Evolutionary conservation across 2,113 vertebrate genomes (phyloP).

Genomic region (human (Homo sapiens)): DNA sequence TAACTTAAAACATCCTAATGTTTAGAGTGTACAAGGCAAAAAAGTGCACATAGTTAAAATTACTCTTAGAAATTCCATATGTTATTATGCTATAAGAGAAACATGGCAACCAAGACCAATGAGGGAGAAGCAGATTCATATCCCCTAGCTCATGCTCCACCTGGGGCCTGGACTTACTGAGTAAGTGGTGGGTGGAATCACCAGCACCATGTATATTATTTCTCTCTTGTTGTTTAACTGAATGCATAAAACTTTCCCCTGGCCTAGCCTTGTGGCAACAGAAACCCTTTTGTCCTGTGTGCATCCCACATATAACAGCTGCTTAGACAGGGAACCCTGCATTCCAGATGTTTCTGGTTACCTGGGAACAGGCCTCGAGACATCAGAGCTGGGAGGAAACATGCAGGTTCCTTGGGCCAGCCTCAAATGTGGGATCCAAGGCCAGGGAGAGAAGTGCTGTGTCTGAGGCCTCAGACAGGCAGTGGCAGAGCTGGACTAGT

Average conservation of each 20-base stretch:
- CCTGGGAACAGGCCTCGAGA: neutral
- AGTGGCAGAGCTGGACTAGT: neutral
- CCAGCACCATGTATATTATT: neutral
- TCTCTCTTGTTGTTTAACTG: neutral
- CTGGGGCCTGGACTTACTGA: neutral
- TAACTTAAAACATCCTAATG: neutral
- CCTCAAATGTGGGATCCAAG: neutral
- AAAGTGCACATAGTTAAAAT: neutral
- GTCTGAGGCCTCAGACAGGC: neutral
- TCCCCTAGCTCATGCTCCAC: neutral
- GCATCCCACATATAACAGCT: conserved; percentile 40
- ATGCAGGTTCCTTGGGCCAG: neutral
- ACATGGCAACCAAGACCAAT: neutral
- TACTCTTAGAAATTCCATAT: neutral
- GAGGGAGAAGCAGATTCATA: neutral
- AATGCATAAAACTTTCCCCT: neutral
- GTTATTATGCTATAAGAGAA: neutral
- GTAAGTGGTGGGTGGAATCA: neutral
- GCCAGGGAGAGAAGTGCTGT: neutral
- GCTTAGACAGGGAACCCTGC: neutral
- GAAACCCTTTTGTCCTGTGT: conserved; percentile 63
- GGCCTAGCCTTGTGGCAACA: conserved; percentile 40
- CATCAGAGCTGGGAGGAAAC: neutral
- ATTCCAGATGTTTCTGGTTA: conserved; percentile 71
- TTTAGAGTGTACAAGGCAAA: neutral